These are phyloP conservation scores for Labeo catla DNA, from an alignment of 2,113 vertebrate genomes.

Conservation along the genomic window DNA sequence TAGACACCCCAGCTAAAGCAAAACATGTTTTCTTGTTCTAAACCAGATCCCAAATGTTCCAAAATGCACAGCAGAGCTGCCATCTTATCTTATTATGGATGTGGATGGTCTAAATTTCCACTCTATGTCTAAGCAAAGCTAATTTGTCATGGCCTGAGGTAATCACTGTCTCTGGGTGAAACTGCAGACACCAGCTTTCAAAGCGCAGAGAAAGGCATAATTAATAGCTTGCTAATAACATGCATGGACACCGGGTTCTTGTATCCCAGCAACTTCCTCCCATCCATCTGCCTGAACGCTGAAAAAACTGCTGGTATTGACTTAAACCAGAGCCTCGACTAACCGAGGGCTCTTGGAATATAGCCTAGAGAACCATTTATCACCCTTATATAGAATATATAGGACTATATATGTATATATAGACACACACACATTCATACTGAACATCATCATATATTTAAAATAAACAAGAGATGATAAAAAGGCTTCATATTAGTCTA, in stretches of 20 bases:
- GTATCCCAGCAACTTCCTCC: constrained; percentile 67
- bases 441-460: neutral
- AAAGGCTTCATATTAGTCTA: neutral
- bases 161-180: constrained; percentile 49
- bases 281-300: constrained; percentile 54
- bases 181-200: constrained; percentile 48
- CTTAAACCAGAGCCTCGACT: neutral
- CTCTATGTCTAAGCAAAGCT: constrained; percentile 38
- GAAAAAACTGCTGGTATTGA: constrained; percentile 24
- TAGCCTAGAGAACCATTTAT: neutral
- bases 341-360: constrained; percentile 2
- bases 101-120: constrained; percentile 40
- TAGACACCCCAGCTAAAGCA: neutral
- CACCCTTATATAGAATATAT: no score
- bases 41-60: neutral
- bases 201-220: constrained; percentile 47
- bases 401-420: no score
- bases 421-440: no score
- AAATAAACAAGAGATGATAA: neutral
- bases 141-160: constrained; percentile 35
- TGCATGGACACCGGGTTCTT: constrained; percentile 61
- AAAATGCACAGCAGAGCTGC: neutral
- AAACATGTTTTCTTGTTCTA: constrained; percentile 4
- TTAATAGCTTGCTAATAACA: constrained; percentile 63
- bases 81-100: constrained; percentile 23